Conservation (phyloP, 2,888 invertebrate genomes). For the Callinectes sapidus region DNA sequence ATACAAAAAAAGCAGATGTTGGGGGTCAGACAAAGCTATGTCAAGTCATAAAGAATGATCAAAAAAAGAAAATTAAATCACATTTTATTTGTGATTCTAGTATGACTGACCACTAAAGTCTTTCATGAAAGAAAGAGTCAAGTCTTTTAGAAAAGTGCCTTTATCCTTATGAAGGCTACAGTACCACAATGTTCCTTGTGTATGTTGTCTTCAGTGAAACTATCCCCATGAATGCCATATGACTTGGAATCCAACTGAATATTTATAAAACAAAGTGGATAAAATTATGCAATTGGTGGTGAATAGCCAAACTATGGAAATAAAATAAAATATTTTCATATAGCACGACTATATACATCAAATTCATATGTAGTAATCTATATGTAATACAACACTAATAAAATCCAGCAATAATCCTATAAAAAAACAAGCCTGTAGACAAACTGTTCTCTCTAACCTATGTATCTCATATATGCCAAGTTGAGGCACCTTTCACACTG, state of each 20-base stretch:
- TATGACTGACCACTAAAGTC: not conserved
- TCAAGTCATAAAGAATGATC: too few species aligned
- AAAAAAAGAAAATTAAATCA: not conserved
- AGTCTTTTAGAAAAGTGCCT: not conserved
- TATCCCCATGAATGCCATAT: not conserved
- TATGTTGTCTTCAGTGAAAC: not conserved
- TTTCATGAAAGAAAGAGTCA: not conserved
- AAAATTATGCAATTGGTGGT: not conserved
- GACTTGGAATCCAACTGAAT: not conserved
- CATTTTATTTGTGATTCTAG: not conserved
- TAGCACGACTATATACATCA: conserved; percentile 18
- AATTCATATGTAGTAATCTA: conserved; percentile 9
- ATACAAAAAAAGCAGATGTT: not conserved
- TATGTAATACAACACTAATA: not conserved
- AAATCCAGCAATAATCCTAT: conserved; percentile 6
- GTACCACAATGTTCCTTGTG: not conserved
- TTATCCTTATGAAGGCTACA: not conserved
- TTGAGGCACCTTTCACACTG: conserved; percentile 13
- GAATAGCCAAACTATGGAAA: conserved; percentile 9
- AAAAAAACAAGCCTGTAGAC: not conserved
- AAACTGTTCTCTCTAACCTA: not conserved
- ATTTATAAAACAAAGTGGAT: not conserved
- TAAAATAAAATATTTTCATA: not conserved
- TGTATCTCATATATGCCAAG: not conserved
- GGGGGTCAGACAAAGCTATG: too few species aligned